Conservation (phyloP, 2,113 vertebrate genomes). For the Pantherophis guttatus region DNA sequence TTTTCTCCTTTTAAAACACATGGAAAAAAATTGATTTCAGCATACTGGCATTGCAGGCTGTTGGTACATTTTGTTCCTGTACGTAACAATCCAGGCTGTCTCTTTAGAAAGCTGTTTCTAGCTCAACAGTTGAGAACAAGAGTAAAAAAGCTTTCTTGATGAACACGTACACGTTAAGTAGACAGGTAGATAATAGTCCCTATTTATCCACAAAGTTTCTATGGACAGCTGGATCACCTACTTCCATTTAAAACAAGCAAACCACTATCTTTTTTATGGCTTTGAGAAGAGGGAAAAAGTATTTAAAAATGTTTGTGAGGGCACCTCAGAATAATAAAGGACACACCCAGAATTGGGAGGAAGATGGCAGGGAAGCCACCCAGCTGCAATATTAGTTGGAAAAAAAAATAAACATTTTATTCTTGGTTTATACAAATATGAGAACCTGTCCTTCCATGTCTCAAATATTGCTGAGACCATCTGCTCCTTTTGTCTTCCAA, state of each 20-base stretch:
- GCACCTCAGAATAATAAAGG: background rate
- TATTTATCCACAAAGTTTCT: background rate
- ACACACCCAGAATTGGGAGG: background rate
- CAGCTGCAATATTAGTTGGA: background rate
- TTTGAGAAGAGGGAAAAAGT: background rate
- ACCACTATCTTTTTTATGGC: no score
- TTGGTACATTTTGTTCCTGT: background rate
- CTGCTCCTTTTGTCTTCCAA: background rate
- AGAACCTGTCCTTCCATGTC: background rate
- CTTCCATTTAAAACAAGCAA: background rate
- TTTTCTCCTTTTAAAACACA: background rate
- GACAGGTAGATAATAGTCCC: background rate
- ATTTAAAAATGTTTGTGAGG: background rate
- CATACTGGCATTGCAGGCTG: background rate
- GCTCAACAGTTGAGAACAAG: background rate
- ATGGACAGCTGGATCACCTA: background rate
- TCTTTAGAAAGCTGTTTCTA: constrained; percentile 13
- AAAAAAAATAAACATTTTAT: background rate
- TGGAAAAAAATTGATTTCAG: background rate
- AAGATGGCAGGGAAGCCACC: background rate
- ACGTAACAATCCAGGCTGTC: background rate
- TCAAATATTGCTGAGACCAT: background rate
- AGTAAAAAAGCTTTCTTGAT: background rate
- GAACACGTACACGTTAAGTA: background rate
- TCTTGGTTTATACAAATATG: background rate